These are phyloP conservation scores for Lophius piscatorius DNA, from an alignment of 2,113 vertebrate genomes.

Conservation along the genomic window DNA sequence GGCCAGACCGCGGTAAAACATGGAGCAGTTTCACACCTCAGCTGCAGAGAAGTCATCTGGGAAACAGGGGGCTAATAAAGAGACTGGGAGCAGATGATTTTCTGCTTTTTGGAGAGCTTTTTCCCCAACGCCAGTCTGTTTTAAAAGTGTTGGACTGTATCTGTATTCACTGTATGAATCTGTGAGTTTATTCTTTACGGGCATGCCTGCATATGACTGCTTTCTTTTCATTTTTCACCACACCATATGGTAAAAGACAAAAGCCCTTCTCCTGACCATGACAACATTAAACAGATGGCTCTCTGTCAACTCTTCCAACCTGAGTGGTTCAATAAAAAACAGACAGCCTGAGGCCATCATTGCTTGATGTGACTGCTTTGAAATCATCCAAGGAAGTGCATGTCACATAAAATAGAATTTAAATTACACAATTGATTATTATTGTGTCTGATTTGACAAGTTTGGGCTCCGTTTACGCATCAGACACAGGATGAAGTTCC, in stretches of 20 bases:
- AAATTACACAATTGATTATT: conserved; percentile 11
- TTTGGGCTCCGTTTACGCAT: neutral
- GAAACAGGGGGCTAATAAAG: conserved; percentile 49
- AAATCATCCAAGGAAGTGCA: conserved; percentile 19
- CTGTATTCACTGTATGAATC: conserved; percentile 2
- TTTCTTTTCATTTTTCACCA: neutral
- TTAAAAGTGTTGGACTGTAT: conserved; percentile 27
- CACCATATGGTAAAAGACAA: conserved; percentile 37
- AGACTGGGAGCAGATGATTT: conserved; percentile 35
- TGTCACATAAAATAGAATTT: conserved; percentile 25
- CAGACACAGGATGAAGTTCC: neutral
- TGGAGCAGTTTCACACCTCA: conserved; percentile 54
- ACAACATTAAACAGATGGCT: conserved; percentile 47
- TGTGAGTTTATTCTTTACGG: neutral
- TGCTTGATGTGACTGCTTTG: conserved; percentile 3
- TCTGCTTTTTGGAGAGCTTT: conserved; percentile 15
- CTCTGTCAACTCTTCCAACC: conserved; percentile 21
- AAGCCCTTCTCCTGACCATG: conserved; percentile 16
- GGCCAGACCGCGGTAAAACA: conserved; percentile 34
- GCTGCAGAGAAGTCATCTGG: conserved; percentile 55
- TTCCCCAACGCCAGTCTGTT: conserved; percentile 11
- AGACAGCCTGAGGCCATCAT: conserved; percentile 17
- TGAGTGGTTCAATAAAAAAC: conserved; percentile 16
- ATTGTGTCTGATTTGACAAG: conserved; percentile 20
- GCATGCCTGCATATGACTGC: neutral